Conservation (phyloP, 2,113 vertebrate genomes). For the Redunca redunca region DNA sequence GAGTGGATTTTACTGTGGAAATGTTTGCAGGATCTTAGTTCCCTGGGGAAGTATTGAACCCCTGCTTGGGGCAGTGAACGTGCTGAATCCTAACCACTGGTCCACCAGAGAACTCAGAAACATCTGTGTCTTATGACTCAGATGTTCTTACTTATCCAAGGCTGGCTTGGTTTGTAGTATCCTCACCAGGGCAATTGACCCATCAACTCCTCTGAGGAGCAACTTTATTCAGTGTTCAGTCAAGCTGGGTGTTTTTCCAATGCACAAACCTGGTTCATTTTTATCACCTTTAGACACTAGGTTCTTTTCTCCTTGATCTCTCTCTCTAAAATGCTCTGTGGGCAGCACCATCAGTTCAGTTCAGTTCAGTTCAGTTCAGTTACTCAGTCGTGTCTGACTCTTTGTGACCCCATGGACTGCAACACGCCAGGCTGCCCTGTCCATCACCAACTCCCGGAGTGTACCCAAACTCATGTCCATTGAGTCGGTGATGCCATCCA, state of each 20-base stretch:
- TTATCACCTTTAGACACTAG: no score
- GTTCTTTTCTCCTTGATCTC: background rate
- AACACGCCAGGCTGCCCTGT: background rate
- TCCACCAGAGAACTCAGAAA: background rate
- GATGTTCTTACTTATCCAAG: accelerated
- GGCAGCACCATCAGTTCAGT: background rate
- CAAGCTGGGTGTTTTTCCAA: no score
- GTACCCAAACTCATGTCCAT: background rate
- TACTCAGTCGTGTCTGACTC: background rate
- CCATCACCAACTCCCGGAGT: background rate
- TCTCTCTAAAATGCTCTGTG: background rate
- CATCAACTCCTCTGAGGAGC: no score
- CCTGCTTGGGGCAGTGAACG: background rate
- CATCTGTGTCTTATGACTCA: background rate
- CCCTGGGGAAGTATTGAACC: background rate
- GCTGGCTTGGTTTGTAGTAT: no score
- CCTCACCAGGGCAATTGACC: accelerated
- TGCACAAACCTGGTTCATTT: background rate
- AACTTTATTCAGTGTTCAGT: background rate
- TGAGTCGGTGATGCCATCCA: background rate
- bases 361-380: background rate
- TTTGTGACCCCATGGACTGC: background rate
- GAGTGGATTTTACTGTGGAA: background rate
- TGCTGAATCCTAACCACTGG: background rate
- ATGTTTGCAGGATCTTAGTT: background rate